Conservation (phyloP, 2,888 invertebrate genomes). For the Thumatha senex region DNA sequence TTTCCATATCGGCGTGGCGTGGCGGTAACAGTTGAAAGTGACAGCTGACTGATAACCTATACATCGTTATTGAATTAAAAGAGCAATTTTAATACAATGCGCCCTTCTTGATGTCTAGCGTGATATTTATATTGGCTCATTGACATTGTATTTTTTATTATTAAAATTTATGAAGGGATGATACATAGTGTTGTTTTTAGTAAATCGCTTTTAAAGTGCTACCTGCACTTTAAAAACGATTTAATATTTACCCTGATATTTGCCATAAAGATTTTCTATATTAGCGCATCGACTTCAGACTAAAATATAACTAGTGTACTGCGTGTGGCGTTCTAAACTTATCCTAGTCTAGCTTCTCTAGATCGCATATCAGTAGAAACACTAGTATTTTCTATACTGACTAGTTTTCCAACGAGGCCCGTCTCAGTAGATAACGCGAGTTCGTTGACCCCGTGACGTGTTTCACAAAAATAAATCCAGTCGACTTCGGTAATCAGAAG, state of each 20-base stretch:
- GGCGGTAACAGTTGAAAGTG: slow-evolving; percentile 33
- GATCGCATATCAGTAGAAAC: background rate
- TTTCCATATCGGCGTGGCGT: background rate
- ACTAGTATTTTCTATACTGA: background rate
- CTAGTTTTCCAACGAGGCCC: slow-evolving; percentile 1
- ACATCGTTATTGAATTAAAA: slow-evolving; percentile 21
- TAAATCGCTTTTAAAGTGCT: no score
- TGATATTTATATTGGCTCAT: slow-evolving; percentile 1
- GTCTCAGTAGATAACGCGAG: slow-evolving; percentile 25
- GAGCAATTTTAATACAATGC: slow-evolving; percentile 30
- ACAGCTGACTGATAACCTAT: slow-evolving; percentile 31
- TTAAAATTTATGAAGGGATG: no score
- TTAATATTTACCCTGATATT: no score
- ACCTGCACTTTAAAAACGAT: no score
- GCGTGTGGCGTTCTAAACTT: background rate
- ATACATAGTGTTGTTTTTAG: no score
- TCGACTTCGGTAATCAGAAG: slow-evolving; percentile 32
- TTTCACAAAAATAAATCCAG: slow-evolving; percentile 28
- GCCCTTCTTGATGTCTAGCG: slow-evolving; percentile 19
- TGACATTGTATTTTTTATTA: background rate
- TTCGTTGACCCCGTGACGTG: slow-evolving; percentile 31
- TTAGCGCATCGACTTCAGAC: background rate
- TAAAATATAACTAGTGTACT: background rate
- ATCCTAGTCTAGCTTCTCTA: background rate
- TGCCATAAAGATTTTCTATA: no score